Conservation (phyloP, 2,888 invertebrate species). For the Creontiades dilutus region DNA sequence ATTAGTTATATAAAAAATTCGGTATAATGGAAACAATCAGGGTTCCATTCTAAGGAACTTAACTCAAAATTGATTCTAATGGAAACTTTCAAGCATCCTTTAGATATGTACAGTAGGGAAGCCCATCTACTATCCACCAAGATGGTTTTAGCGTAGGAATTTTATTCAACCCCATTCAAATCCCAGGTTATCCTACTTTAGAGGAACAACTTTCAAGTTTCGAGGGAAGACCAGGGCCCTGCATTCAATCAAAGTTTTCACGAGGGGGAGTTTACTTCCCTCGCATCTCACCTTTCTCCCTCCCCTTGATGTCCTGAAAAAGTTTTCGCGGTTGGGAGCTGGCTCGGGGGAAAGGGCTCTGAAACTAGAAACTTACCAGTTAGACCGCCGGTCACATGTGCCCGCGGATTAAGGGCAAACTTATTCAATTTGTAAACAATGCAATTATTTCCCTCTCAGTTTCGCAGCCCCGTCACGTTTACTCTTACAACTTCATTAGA, state of each 20-base stretch:
- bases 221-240: background rate
- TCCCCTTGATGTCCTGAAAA: background rate
- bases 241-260: slow-evolving; percentile 56
- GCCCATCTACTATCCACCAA: no score
- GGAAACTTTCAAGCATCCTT: no score
- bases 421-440: slow-evolving; percentile 68
- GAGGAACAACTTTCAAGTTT: slow-evolving; percentile 32
- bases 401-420: slow-evolving; percentile 56
- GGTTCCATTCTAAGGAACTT: no score
- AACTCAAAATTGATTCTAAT: no score
- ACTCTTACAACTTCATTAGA: slow-evolving; percentile 47
- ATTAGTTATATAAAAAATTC: no score
- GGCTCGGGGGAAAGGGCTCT: background rate
- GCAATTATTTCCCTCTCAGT: slow-evolving; percentile 59
- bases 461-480: slow-evolving; percentile 40
- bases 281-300: slow-evolving; percentile 37
- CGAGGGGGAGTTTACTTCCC: slow-evolving; percentile 10
- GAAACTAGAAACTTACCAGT: slow-evolving; percentile 34
- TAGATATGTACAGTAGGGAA: no score
- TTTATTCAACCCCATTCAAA: slow-evolving; percentile 36
- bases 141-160: no score
- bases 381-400: slow-evolving; percentile 58
- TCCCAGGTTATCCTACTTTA: slow-evolving; percentile 46
- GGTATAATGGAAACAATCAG: no score
- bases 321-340: background rate